Evolutionary conservation across 2,113 vertebrate genomes (phyloP).

Genomic region (Galbula dea): DNA sequence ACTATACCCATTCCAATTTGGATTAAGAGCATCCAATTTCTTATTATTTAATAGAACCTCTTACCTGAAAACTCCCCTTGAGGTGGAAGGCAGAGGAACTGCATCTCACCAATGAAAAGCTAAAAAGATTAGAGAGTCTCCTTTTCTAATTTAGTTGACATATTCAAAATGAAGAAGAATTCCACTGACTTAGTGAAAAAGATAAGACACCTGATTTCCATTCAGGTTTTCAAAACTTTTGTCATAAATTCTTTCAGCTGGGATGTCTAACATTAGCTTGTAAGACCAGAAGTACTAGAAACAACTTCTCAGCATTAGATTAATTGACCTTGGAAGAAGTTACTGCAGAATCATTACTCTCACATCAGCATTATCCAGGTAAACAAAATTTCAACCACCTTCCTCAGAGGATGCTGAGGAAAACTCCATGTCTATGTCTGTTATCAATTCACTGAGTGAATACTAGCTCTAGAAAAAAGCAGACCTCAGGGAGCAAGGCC

Average conservation of each 20-base stretch:
- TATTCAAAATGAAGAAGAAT: background rate
- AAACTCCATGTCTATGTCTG: background rate
- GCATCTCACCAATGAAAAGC: background rate
- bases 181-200: background rate
- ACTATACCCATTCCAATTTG: background rate
- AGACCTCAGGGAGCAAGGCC: background rate
- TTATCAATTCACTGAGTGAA: background rate
- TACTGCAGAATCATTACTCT: background rate
- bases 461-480: background rate
- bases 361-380: background rate
- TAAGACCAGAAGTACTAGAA: background rate
- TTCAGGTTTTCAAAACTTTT: background rate
- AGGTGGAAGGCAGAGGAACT: background rate
- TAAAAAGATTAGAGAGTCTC: background rate
- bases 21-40: background rate
- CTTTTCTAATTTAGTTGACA: background rate
- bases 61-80: background rate
- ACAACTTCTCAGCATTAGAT: background rate
- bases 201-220: background rate
- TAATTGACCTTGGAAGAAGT: background rate
- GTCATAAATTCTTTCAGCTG: background rate
- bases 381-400: background rate
- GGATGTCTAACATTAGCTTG: background rate
- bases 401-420: background rate
- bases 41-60: background rate